phyloP scores from a whole-genome alignment of 1,140 invertebrate species.

The Papilio glaucus region DNA sequence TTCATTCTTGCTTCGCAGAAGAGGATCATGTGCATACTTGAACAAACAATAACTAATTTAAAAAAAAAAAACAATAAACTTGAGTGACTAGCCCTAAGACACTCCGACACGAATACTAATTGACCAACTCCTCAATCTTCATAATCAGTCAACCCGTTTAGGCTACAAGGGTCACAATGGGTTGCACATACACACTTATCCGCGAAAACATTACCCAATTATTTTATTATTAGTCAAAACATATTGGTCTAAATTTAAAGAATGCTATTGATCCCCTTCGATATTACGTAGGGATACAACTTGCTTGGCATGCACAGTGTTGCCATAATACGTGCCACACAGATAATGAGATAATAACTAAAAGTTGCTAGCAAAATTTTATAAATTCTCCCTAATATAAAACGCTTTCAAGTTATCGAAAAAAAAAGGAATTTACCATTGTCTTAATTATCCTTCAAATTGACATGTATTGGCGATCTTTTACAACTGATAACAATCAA shows the following conservation, averaged over 20 bases:
- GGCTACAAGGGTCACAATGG: too few species aligned
- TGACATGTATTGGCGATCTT: constrained; percentile 34
- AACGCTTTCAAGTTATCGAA: background rate
- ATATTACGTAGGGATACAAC: background rate
- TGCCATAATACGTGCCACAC: constrained; percentile 54
- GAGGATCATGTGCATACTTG: constrained; percentile 42
- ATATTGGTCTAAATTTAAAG: background rate
- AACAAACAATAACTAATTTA: background rate
- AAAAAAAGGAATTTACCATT: constrained; percentile 3
- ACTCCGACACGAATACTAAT: too few species aligned
- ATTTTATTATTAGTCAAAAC: too few species aligned
- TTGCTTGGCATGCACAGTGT: constrained; percentile 49
- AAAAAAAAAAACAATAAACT: too few species aligned
- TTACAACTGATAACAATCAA: constrained; percentile 19
- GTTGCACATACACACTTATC: too few species aligned
- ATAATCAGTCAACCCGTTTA: too few species aligned
- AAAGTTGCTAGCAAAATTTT: constrained; percentile 56
- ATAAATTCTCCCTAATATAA: constrained; percentile 32
- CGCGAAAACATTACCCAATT: too few species aligned
- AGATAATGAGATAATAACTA: constrained; percentile 41
- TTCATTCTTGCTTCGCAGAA: background rate
- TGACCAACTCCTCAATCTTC: too few species aligned
- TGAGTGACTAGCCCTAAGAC: too few species aligned
- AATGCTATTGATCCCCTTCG: constrained; percentile 46
- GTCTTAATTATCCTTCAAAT: constrained; percentile 24